Evolutionary conservation across 2,113 vertebrate genomes (phyloP).

Genomic region (Dromas ardeola): DNA sequence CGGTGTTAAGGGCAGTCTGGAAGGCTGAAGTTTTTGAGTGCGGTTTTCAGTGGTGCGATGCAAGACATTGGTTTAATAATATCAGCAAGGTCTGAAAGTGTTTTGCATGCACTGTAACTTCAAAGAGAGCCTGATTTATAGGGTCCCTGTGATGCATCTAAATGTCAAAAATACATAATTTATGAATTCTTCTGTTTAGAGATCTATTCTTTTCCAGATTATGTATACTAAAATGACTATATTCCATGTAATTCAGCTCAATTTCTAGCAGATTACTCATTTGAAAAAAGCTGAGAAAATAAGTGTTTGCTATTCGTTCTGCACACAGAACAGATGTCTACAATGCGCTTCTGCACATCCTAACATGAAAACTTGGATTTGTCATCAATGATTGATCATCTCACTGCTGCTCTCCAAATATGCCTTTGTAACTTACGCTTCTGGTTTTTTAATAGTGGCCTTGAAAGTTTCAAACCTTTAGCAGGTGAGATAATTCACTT

Average conservation of each 20-base stretch:
- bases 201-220: background rate
- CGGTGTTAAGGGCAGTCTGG: rapidly evolving
- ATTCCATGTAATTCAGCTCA: background rate
- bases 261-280: background rate
- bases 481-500: background rate
- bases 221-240: background rate
- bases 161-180: background rate
- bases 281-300: background rate
- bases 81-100: background rate
- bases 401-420: background rate
- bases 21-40: background rate
- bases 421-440: background rate
- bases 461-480: background rate
- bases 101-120: background rate
- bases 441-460: background rate
- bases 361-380: slow-evolving; percentile 13
- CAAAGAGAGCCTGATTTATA: background rate
- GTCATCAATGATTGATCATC: slow-evolving; percentile 41
- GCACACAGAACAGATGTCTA: slow-evolving; percentile 26
- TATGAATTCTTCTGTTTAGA: background rate
- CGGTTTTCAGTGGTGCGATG: background rate
- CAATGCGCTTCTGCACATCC: background rate
- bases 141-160: background rate
- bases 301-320: background rate
- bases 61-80: background rate